phyloP scores from a whole-genome alignment of 2,113 vertebrate species.

The Gasterosteus nipponicus region DNA sequence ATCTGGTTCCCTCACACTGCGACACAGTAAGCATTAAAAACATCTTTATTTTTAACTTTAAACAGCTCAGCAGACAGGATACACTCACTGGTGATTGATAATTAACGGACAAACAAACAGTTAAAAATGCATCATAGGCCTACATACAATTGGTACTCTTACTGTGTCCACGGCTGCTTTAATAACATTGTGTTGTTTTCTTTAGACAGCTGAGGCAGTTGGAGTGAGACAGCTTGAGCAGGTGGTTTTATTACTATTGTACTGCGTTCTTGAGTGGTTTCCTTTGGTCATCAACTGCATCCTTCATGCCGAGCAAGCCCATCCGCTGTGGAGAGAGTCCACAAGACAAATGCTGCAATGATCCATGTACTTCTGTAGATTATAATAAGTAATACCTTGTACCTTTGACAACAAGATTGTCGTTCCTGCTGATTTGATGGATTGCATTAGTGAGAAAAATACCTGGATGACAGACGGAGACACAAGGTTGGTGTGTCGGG shows the following conservation, averaged over 20 bases:
- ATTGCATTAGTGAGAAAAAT: conserved; percentile 13
- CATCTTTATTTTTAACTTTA: background rate
- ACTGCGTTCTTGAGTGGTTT: conserved; percentile 39
- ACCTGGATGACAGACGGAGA: background rate
- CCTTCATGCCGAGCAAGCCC: conserved; percentile 16
- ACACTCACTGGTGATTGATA: conserved; percentile 32
- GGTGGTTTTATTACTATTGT: conserved; percentile 37
- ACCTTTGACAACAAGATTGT: background rate
- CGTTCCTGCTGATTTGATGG: conserved; percentile 11
- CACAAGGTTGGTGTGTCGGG: background rate
- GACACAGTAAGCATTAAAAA: background rate
- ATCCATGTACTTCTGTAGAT: conserved; percentile 15
- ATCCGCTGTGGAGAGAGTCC: background rate
- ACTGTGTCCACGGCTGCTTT: conserved; percentile 4
- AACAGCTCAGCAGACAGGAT: conserved; percentile 27
- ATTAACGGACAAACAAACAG: conserved; percentile 34
- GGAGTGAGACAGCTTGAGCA: conserved; percentile 41
- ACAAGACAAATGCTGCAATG: conserved; percentile 7
- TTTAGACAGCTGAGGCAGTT: conserved; percentile 34
- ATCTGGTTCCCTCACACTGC: conserved; percentile 28
- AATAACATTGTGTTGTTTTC: conserved; percentile 19
- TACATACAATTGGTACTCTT: background rate
- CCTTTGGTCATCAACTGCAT: conserved; percentile 25
- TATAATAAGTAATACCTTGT: conserved; percentile 12
- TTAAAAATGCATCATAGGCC: conserved; percentile 26